Conservation (phyloP, 2,888 invertebrate species). For the Platynereis dumerilii region DNA sequence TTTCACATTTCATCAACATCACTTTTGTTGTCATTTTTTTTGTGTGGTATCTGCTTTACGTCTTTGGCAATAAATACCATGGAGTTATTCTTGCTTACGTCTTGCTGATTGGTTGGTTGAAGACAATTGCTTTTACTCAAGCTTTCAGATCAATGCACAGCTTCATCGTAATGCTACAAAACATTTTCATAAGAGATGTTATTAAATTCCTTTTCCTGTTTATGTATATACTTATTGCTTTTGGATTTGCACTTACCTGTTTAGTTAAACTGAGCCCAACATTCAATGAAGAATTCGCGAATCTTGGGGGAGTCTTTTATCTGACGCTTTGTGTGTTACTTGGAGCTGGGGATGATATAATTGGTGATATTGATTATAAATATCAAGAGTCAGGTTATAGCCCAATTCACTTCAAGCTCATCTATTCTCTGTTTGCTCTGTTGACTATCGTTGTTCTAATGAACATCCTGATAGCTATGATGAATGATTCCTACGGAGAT, state of each 20-base stretch:
- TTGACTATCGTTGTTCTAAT: constrained; percentile 3
- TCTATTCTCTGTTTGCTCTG: neutral
- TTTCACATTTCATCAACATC: constrained; percentile 22
- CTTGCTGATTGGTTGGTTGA: constrained; percentile 51
- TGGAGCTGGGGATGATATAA: neutral
- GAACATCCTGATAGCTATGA: constrained; percentile 1
- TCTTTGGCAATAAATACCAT: constrained; percentile 37
- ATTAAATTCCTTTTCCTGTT: constrained; percentile 51
- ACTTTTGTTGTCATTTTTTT: constrained; percentile 43
- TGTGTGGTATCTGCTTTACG: constrained; percentile 45
- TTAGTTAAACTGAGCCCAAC: neutral
- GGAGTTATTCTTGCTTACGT: constrained; percentile 50
- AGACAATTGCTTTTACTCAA: constrained; percentile 51
- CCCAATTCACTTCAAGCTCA: neutral
- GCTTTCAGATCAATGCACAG: constrained; percentile 52
- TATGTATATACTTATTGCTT: constrained; percentile 43
- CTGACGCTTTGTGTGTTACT: neutral
- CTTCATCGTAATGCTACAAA: constrained; percentile 53
- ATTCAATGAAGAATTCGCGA: neutral
- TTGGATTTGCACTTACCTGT: neutral
- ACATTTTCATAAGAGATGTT: constrained; percentile 53
- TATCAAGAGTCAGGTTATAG: neutral
- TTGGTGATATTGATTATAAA: neutral
- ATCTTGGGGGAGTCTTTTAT: neutral
- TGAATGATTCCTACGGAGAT: constrained; percentile 1